These are phyloP conservation scores for Caenorhabditis elegans DNA, from an alignment of 1,140 invertebrate genomes.

Conservation along the genomic window DNA sequence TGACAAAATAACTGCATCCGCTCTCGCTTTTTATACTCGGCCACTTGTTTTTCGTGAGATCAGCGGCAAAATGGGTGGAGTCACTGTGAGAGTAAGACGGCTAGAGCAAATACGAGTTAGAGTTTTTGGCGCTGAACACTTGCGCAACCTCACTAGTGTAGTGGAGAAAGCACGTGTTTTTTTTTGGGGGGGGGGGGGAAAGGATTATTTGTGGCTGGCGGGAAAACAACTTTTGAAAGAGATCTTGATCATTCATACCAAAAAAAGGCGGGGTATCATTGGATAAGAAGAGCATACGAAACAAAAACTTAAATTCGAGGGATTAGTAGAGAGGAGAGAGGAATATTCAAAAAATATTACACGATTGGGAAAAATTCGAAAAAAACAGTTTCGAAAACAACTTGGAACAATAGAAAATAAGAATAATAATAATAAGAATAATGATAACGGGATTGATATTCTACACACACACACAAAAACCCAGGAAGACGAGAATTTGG, in stretches of 20 bases:
- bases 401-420: background rate
- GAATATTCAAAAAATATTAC: too few relatives aligned
- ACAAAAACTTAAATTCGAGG: too few relatives aligned
- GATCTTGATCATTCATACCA: constrained; percentile 11
- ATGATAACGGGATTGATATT: background rate
- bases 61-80: constrained; percentile 29
- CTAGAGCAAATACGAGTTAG: constrained; percentile 19
- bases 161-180: constrained; percentile 15
- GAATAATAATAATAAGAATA: background rate
- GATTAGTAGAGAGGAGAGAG: background rate
- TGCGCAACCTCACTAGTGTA: background rate
- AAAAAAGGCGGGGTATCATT: too few relatives aligned
- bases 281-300: too few relatives aligned
- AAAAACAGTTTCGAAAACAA: background rate
- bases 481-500: background rate
- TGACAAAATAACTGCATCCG: background rate
- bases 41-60: constrained; percentile 28
- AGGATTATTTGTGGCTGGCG: background rate
- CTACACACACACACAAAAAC: constrained; percentile 4
- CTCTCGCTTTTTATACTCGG: background rate
- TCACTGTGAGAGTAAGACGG: background rate
- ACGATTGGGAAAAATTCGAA: too few relatives aligned
- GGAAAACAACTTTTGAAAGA: background rate
- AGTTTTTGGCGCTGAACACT: constrained; percentile 20
- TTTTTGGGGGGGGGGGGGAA: too few relatives aligned